Evolutionary conservation across 2,888 invertebrate species (phyloP).

Genomic region (Eristalis intricaria): DNA sequence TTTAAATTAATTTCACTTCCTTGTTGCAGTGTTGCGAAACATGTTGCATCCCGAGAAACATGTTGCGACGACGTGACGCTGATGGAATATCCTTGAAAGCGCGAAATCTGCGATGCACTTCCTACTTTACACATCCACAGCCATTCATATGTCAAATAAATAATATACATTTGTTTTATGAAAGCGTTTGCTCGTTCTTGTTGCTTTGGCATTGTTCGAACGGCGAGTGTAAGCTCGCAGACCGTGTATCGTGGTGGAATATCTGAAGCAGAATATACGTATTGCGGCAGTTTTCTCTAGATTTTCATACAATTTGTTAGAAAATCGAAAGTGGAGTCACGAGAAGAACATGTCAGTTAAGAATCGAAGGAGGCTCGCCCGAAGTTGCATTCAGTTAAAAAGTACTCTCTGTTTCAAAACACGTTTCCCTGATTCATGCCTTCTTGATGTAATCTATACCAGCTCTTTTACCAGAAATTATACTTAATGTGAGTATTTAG

Average conservation of each 20-base stretch:
- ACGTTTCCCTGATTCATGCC: background rate
- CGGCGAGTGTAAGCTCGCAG: conserved; percentile 55
- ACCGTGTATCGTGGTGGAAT: conserved; percentile 49
- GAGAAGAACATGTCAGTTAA: background rate
- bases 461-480: background rate
- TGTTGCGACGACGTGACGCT: conserved; percentile 40
- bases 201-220: conserved; percentile 46
- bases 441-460: background rate
- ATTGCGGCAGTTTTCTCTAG: conserved; percentile 46
- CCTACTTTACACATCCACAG: conserved; percentile 56
- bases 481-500: conserved; percentile 18
- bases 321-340: conserved; percentile 61
- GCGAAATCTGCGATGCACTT: conserved; percentile 47
- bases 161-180: conserved; percentile 1
- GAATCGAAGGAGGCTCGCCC: background rate
- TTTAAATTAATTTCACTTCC: conserved; percentile 50
- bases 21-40: conserved; percentile 29
- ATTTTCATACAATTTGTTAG: conserved; percentile 30
- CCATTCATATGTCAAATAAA: conserved; percentile 43
- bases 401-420: background rate
- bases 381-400: background rate
- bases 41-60: conserved; percentile 35
- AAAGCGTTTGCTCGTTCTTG: conserved; percentile 33
- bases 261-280: conserved; percentile 12
- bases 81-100: conserved; percentile 61